phyloP scores from a whole-genome alignment of 1,140 invertebrate species.

The Brachionus asplanchnoidis region DNA sequence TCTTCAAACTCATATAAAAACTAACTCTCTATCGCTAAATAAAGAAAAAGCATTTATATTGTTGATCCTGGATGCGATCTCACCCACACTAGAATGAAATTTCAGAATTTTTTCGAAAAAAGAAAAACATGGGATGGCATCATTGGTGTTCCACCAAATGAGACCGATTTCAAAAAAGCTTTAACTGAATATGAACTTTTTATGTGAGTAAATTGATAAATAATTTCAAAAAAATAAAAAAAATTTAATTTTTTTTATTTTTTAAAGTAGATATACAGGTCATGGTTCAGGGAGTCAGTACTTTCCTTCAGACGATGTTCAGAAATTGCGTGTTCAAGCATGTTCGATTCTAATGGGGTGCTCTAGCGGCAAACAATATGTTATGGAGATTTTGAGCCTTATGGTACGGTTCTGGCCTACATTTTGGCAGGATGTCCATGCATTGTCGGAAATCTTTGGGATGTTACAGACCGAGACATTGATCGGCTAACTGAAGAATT shows the following conservation, averaged over 20 bases:
- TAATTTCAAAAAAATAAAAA: not conserved
- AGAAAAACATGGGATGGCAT: constrained; percentile 38
- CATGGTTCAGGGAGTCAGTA: constrained; percentile 71
- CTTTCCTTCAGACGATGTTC: constrained; percentile 62
- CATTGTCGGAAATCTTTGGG: constrained; percentile 74
- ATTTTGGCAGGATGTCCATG: constrained; percentile 58
- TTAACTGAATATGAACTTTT: constrained; percentile 30
- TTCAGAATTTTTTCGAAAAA: constrained; percentile 35
- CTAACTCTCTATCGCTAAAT: constrained; percentile 5
- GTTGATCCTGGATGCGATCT: constrained; percentile 41
- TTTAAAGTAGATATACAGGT: constrained; percentile 63
- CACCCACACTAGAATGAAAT: constrained; percentile 26
- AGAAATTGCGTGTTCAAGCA: constrained; percentile 61
- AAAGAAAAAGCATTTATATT: constrained; percentile 40
- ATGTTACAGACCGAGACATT: constrained; percentile 73
- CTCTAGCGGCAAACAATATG: constrained; percentile 60
- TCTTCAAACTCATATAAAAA: constrained; percentile 28
- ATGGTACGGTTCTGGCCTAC: constrained; percentile 33
- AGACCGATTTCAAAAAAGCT: constrained; percentile 14
- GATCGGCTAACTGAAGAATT: constrained; percentile 68
- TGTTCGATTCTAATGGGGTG: constrained; percentile 70
- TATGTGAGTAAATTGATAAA: not conserved
- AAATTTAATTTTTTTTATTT: not conserved
- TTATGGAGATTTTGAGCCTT: constrained; percentile 34
- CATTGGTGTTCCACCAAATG: not conserved